These are phyloP conservation scores for Tupiocoris notatus DNA, from an alignment of 2,888 invertebrate genomes.

Conservation along the genomic window DNA sequence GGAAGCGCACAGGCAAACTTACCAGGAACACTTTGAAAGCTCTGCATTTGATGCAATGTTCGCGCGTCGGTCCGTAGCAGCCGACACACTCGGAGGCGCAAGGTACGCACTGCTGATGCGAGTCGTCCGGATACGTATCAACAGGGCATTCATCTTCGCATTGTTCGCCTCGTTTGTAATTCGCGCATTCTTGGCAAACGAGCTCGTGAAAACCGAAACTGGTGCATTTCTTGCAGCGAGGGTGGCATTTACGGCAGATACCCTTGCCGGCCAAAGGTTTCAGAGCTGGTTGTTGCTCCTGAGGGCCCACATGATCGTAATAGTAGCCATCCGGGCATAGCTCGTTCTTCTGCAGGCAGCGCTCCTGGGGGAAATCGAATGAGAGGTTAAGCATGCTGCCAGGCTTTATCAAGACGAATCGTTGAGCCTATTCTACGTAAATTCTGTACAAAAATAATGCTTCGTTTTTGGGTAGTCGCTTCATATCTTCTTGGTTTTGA, in stretches of 20 bases:
- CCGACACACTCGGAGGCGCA: constrained; percentile 78
- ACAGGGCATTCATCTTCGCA: constrained; percentile 85
- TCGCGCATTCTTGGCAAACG: constrained; percentile 69
- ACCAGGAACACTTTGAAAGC: constrained; percentile 50
- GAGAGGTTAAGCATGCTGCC: too few relatives aligned
- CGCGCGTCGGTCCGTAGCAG: constrained; percentile 73
- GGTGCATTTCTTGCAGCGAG: constrained; percentile 81
- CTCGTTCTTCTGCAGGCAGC: constrained; percentile 76
- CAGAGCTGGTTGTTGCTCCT: constrained; percentile 64
- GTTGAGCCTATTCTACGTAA: neutral
- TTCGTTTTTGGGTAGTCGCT: too few relatives aligned
- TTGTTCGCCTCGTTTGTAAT: constrained; percentile 81
- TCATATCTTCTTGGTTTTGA: too few relatives aligned
- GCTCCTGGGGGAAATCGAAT: constrained; percentile 56
- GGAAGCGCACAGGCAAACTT: too few relatives aligned
- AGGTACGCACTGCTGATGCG: constrained; percentile 60
- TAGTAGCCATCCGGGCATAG: constrained; percentile 81
- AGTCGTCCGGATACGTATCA: constrained; percentile 79
- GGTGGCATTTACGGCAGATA: constrained; percentile 87
- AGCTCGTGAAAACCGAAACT: constrained; percentile 84
- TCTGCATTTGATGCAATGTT: constrained; percentile 61
- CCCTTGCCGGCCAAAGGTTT: constrained; percentile 79
- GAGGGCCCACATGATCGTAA: constrained; percentile 78
- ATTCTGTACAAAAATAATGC: too few relatives aligned
- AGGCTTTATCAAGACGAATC: too few relatives aligned